Percentiles rank a stretch among this genome's conserved stretches.
These are phyloP conservation scores for Ectemnius cavifrons DNA, from an alignment of 2,888 invertebrate genomes.

Conservation along the genomic window DNA sequence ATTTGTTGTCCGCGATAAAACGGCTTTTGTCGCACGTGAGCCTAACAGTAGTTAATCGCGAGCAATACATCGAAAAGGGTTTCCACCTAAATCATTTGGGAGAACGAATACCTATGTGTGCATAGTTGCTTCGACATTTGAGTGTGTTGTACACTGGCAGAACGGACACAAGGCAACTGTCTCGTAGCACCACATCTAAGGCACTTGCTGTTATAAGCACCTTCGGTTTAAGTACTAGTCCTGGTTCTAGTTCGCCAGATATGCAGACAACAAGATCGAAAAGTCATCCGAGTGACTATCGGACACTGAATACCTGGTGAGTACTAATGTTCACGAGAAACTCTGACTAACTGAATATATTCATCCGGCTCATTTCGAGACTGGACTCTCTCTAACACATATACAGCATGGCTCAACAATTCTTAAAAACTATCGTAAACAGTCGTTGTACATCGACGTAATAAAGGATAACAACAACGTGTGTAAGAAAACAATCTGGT, in stretches of 20 bases:
- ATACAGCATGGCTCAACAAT: no score
- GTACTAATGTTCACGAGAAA: no score
- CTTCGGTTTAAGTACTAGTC: conserved; percentile 17
- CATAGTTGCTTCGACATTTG: no score
- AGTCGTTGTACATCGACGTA: no score
- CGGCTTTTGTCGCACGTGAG: neutral
- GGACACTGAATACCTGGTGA: conserved; percentile 1
- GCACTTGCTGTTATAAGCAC: conserved; percentile 38
- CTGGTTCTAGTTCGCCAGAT: conserved; percentile 9
- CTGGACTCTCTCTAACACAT: no score
- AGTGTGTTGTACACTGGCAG: no score
- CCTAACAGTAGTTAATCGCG: neutral
- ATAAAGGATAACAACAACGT: no score
- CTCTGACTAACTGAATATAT: no score
- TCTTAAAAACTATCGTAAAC: no score
- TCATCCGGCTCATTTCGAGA: no score
- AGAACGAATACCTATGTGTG: no score
- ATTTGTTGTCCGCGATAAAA: neutral
- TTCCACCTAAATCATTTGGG: neutral
- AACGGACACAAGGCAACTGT: neutral
- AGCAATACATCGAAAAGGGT: neutral
- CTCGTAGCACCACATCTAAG: conserved; percentile 36
- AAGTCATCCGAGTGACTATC: neutral
- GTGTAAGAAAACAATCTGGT: no score
- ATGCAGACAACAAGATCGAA: neutral